Base-by-base conservation (phyloP, 2,113 vertebrate species). In the Apeltes quadracus region DNA sequence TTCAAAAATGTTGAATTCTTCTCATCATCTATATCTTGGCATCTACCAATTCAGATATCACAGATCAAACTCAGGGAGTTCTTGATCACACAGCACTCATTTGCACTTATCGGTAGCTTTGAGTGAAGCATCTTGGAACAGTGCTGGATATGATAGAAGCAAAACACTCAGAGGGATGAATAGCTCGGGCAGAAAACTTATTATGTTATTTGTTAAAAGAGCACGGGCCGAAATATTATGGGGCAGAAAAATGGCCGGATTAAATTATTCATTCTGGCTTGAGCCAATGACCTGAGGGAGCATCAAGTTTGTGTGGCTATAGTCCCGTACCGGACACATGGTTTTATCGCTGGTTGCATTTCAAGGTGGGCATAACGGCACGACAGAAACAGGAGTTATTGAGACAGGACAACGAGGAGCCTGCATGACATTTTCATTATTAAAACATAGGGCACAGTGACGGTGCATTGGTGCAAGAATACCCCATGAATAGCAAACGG, bases 51-150 rank as follows among this genome's bases (percentile, higher is more conserved):
- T 14, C 44, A 55, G 22, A 65, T 41, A n/a, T 48, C 41, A 32
- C 29, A 25, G 38, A 7, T 54, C 39, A 55, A 57, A 34, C 7
- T 36, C 10, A 12, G 15, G 18, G 23, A 73, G 32, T 3, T 56
- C 25, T 39, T 50, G 29, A 56, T 41, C 36, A 63, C 5, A 32
- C 29, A 32, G 29, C 29, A 32, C n/a, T n/a, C n/a, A n/a, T n/a
- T n/a, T n/a, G n/a, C n/a, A n/a, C 29, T 32, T 32, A 32, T 32
- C 5, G 29, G 29, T 29, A 29, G 29, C 29, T 29, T 38, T 64
- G 51, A 73, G 69, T 50, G 27, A 53, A 72, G 41, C 43, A 63
- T 61, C 55, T 65, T 55, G 72, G 20, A 71, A 16, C 64, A 67
- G 69, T 29, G 38, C 51, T 76, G 64, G 46, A 75, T 44, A 69